These are phyloP conservation scores for Gadus chalcogrammus DNA, from an alignment of 2,113 vertebrate genomes.

Conservation along the genomic window DNA sequence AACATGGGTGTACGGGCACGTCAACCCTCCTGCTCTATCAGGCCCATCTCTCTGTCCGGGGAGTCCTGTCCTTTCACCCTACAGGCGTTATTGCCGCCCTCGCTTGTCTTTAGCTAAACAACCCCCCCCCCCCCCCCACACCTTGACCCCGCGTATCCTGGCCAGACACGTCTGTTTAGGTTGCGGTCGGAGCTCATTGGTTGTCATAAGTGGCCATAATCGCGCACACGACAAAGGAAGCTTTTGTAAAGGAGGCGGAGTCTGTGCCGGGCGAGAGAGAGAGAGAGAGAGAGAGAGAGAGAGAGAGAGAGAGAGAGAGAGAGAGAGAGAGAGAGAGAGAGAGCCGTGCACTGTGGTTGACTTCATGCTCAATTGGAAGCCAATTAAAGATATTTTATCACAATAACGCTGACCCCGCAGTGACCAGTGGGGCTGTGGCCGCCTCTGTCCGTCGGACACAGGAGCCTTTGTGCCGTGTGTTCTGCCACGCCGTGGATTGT, in stretches of 20 bases:
- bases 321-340: background rate
- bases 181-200: conserved; percentile 46
- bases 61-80: conserved; percentile 32
- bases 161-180: conserved; percentile 40
- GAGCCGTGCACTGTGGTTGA: conserved; percentile 20
- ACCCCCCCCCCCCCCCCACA: background rate
- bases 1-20: conserved; percentile 10
- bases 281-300: too few relatives aligned
- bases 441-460: conserved; percentile 31
- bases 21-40: conserved; percentile 43
- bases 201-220: conserved; percentile 45
- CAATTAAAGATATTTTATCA: conserved; percentile 61
- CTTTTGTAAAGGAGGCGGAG: conserved; percentile 37
- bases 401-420: conserved; percentile 53
- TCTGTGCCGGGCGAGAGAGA: conserved; percentile 56
- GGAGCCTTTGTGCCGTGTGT: conserved; percentile 29
- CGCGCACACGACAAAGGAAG: conserved; percentile 57
- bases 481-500: background rate
- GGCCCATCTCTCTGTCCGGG: conserved; percentile 17
- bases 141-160: conserved; percentile 49
- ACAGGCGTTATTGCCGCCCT: conserved; percentile 8
- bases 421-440: conserved; percentile 40
- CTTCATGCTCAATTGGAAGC: conserved; percentile 49
- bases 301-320: background rate
- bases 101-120: conserved; percentile 22